Base-by-base conservation (phyloP, 2,888 invertebrate genomes). In the Frankliniella fusca region DNA sequence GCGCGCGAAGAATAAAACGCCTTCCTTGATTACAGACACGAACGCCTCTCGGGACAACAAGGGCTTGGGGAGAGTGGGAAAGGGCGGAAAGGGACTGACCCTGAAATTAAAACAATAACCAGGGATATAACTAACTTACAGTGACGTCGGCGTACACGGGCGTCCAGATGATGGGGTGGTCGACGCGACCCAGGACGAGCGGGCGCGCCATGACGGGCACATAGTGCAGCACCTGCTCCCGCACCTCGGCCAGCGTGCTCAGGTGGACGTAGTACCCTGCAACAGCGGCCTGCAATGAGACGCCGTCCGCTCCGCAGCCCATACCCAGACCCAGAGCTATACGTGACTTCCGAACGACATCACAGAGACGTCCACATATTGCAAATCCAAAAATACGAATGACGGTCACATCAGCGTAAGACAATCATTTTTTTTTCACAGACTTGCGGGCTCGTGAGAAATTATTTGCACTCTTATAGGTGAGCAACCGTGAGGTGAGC, bases 201-300 rank as follows among this genome's bases (percentile, higher is more conserved):
- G 99, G 98, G 83, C 98, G 91, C 48, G 98, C 98, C 93, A 99
- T 94, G 65, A 99, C 98, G 83, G 97, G 96, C 85, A 99, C 95
- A 88, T 99, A 99, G 88, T 98, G 96, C 86, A 99, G 90, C 1
- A 93, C 98, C 89, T 99, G 95, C 89, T 99, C 99, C 83, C 98
- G 93, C 70, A 99, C 99, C 90, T 99, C 99, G 0, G 99, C 97
- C 87, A 97, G 91, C 50, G 98, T 98, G 85, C 97, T 97, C 81
- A 99, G 92, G 87, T 99, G 99, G 38, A 98, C 97, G 90, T 96
- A 98, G 89, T 94, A 98, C 18, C 98, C 98, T 91, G 86, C 8
- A 86, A 81, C 38, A 27, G 23, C 38, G 38, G 5, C 38, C 5
- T 38, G 38, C 38, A 38, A 38, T 38, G 38, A 38, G 5, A 38